Evolutionary conservation across 2,888 invertebrate genomes (phyloP), one percentile per base, ranked within the genome.

Genomic region (Drosophila borborema): DNA sequence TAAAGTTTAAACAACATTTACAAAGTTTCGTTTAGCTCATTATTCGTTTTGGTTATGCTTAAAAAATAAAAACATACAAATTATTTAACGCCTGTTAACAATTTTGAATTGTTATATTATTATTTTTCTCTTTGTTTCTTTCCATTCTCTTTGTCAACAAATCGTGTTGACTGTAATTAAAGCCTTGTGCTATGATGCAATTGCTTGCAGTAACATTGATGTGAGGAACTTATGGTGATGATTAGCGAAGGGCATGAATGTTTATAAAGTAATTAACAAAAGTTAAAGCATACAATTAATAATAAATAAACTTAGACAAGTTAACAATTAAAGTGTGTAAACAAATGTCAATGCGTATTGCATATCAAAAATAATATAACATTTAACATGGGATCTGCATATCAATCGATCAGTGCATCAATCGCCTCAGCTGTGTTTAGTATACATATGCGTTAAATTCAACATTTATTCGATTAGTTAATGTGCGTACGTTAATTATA

Each of bases 401-500:
- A 64, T 64, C 53, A 34, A 8, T 64, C 53, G 14, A 23, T 41
- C 48, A 48, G 9, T 28, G n/a, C 31, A 3, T 51, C 31, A 31
- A 64, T 74, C 49, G 48, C 61, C 46, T 41, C 34, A 20, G 16
- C 36, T 73, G 40, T 81, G 34, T 73, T 79, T 72, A 82, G 72
- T 77, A 80, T 87, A 88, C 80, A 51, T 51, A 77, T 80, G 80
- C 74, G 69, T 86, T 82, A 85, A 86, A 77, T 85, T 85, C 81
- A 86, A 90, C 89, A 90, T 90, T 88, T 88, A 88, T 88, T 86
- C 89, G 90, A 90, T 87, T 86, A 72, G 65, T 82, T 87, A 75
- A 56, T 83, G 61, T 69, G 72, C 62, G 78, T 70, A 74, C 56
- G 67, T 46, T 53, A 23, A 51, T 48, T 48, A 61, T 53, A 23